Conservation (phyloP, 35 echinoderm and acorn worm species). For the Apostichopus parvimensis region DNA sequence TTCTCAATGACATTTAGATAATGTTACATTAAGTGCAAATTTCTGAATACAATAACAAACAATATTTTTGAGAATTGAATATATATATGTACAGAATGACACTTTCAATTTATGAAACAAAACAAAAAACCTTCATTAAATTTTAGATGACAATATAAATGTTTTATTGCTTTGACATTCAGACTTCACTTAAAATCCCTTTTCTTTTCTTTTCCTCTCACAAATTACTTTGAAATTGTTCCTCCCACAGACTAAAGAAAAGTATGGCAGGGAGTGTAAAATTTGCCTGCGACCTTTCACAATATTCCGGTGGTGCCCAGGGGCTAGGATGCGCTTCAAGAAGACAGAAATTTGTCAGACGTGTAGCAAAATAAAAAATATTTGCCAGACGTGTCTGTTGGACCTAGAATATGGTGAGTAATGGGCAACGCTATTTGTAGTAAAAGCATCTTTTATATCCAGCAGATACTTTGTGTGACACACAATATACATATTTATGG, state of each 20-base stretch:
- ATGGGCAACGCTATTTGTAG: background rate
- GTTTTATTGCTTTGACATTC: background rate
- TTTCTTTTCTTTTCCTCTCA: background rate
- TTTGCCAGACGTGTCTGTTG: conserved; percentile 95
- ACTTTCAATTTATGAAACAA: too few relatives aligned
- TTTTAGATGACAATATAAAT: too few relatives aligned
- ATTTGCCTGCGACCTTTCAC: conserved; percentile 96
- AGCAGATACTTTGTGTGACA: background rate
- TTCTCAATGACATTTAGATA: too few relatives aligned
- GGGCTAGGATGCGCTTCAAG: conserved; percentile 97
- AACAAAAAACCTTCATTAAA: too few relatives aligned
- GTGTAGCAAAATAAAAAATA: conserved; percentile 95
- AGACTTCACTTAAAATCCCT: background rate
- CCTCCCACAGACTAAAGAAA: conserved; percentile 88
- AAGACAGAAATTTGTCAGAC: conserved; percentile 99
- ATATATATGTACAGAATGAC: too few relatives aligned
- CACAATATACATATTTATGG: background rate
- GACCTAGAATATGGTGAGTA: conserved; percentile 98
- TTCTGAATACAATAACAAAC: too few relatives aligned
- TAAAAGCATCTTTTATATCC: background rate
- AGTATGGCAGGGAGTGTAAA: conserved; percentile 95
- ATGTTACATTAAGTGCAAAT: too few relatives aligned
- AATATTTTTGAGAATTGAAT: too few relatives aligned
- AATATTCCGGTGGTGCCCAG: conserved; percentile 98
- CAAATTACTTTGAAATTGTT: background rate